Percentiles rank a stretch among this genome's conserved stretches.
Conservation (phyloP, 2,113 vertebrate species). For the Irena cyanogastra region DNA sequence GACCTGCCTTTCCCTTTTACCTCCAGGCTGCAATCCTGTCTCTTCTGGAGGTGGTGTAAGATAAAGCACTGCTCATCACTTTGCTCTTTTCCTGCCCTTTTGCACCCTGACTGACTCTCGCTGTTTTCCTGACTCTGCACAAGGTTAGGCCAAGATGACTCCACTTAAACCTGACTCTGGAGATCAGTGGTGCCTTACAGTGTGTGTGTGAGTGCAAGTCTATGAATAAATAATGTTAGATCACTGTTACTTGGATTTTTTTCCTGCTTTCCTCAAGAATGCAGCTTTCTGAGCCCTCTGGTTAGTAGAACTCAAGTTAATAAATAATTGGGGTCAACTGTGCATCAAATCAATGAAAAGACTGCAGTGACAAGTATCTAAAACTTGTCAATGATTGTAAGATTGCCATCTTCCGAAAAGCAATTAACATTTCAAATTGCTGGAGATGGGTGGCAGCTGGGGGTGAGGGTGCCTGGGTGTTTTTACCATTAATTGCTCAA, state of each 20-base stretch:
- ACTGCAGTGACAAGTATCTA: neutral
- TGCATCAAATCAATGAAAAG: neutral
- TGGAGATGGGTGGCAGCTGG: neutral
- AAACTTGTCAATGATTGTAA: neutral
- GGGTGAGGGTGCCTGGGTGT: neutral
- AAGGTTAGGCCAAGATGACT: neutral
- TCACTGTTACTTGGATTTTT: fast-evolving
- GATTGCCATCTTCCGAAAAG: neutral
- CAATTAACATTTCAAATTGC: neutral
- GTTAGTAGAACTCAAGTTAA: neutral
- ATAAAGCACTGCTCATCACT: neutral
- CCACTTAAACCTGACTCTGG: neutral
- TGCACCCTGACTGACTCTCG: neutral
- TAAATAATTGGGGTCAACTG: neutral
- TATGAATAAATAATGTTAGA: neutral
- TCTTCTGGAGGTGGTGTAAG: neutral
- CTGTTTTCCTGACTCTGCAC: neutral
- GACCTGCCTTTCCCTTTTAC: neutral
- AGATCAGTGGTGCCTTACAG: neutral
- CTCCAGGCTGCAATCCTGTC: neutral
- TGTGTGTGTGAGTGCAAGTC: neutral
- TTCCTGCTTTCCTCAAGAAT: neutral
- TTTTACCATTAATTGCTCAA: neutral
- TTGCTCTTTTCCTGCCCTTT: neutral
- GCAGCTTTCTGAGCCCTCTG: neutral